Evolutionary conservation across 2,113 vertebrate species (phyloP), one percentile per base, ranked within the genome.

Genomic region (Mirounga angustirostris): DNA sequence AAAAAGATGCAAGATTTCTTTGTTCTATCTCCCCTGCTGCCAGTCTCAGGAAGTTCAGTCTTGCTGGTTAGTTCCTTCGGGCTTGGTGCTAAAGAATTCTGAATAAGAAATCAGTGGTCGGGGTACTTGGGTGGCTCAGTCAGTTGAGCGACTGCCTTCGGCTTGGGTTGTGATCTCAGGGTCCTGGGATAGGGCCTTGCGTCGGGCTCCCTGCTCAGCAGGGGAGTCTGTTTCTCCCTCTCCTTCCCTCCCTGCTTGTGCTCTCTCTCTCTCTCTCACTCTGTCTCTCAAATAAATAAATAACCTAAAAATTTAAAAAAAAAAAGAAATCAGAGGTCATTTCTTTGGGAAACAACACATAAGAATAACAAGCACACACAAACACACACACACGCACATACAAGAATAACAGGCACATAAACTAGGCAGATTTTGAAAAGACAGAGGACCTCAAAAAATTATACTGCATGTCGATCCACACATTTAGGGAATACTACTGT

Each of bases 401-500:
- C 0, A 63, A 59, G n/a, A 63, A 91, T 30, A 88, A 74, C 21
- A 65, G 43, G 24, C 13, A 65, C 14, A 69, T 33, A 7, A 40
- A 22, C 3, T 40, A 43, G 24, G 30, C 0, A 82, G 59, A 26
- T 50, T 82, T 46, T 85, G 36, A 87, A 86, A 76, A 89, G 8
- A 63, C 15, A 74, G 19, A 94, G 16, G 6, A 3, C 26, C 26
- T 71, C 43, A 82, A n/a, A 19, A 33, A 78, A 3, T 67, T 73
- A 50, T 21, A 24, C 0, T 0, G 1, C 30, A 24, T 74, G 13
- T 26, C 0, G 13, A 26, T 6, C n/a, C 5, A 33, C 46, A 4
- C 5, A 43, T 69, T 85, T 83, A 50, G 56, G n/a, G 74, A 89
- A 14, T 52, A 85, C 3, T 8, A 33, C 10, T 36, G 14, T 22